These are phyloP conservation scores for Proisotoma minuta DNA, from an alignment of 2,888 invertebrate genomes.

Conservation along the genomic window DNA sequence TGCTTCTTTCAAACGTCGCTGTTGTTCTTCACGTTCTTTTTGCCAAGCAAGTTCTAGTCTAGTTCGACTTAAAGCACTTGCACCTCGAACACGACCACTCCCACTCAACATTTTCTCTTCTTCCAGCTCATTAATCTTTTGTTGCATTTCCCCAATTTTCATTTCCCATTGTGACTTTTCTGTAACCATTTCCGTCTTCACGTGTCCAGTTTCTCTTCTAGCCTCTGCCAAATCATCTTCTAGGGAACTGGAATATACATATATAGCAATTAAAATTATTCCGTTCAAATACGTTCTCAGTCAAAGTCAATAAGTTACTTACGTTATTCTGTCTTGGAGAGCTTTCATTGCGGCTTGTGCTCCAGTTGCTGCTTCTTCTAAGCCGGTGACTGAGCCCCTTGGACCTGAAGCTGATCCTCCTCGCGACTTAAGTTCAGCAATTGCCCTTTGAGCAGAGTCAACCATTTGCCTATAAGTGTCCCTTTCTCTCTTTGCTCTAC, in stretches of 20 bases:
- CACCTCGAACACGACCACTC: constrained; percentile 77
- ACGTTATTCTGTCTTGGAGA: constrained; percentile 75
- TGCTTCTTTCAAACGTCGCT: constrained; percentile 81
- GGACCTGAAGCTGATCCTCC: constrained; percentile 45
- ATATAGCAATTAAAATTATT: no score
- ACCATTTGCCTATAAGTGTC: constrained; percentile 86
- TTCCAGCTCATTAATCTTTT: constrained; percentile 81
- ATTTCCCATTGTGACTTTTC: constrained; percentile 82
- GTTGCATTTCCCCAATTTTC: constrained; percentile 80
- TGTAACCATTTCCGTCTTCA: constrained; percentile 83
- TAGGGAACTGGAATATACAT: no score
- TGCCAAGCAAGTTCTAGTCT: constrained; percentile 90
- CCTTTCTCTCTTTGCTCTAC: constrained; percentile 77
- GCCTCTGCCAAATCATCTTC: constrained; percentile 86
- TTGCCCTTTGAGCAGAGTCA: constrained; percentile 78
- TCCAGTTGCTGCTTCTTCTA: constrained; percentile 60
- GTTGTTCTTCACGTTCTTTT: constrained; percentile 87
- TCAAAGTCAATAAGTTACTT: no score
- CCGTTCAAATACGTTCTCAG: no score
- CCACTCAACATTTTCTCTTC: constrained; percentile 74
- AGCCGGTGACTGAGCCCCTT: constrained; percentile 62
- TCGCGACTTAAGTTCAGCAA: constrained; percentile 64
- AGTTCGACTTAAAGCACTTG: constrained; percentile 67
- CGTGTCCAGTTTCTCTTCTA: constrained; percentile 71
- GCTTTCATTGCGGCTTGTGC: constrained; percentile 53